Evolutionary conservation across 2,888 invertebrate species (phyloP).

Genomic region (Andrena fulva): DNA sequence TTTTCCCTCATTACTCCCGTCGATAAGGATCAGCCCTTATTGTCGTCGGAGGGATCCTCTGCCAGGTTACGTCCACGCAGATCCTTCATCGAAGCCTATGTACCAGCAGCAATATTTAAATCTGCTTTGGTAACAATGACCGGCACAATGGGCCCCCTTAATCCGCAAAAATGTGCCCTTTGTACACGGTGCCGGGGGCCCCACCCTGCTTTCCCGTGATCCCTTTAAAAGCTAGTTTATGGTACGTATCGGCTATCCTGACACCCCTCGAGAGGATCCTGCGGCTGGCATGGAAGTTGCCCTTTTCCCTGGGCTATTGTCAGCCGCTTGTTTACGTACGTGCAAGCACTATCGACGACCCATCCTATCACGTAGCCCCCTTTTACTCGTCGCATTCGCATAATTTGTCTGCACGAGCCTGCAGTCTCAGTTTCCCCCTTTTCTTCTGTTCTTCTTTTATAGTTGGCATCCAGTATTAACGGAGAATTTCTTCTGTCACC

Average conservation of each 20-base stretch:
- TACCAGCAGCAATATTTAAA: conserved; percentile 56
- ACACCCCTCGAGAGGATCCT: conserved; percentile 61
- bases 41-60: conserved; percentile 30
- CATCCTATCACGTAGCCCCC: conserved; percentile 37
- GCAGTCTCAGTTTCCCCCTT: not conserved
- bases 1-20: conserved; percentile 49
- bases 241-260: conserved; percentile 42
- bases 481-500: not conserved
- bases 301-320: conserved; percentile 59
- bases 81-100: conserved; percentile 24
- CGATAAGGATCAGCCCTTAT: conserved; percentile 61
- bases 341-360: conserved; percentile 51
- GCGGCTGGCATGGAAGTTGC: conserved; percentile 66
- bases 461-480: not conserved
- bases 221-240: conserved; percentile 80
- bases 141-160: conserved; percentile 66
- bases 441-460: not conserved
- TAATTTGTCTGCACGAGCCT: conserved; percentile 16
- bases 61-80: not conserved
- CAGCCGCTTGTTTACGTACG: conserved; percentile 71
- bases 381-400: conserved; percentile 10
- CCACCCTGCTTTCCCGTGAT: conserved; percentile 64
- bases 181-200: conserved; percentile 45
- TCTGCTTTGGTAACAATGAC: conserved; percentile 67
- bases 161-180: conserved; percentile 79